Base-by-base conservation (phyloP, 2,888 invertebrate genomes). In the Drosophila melanosoma region DNA sequence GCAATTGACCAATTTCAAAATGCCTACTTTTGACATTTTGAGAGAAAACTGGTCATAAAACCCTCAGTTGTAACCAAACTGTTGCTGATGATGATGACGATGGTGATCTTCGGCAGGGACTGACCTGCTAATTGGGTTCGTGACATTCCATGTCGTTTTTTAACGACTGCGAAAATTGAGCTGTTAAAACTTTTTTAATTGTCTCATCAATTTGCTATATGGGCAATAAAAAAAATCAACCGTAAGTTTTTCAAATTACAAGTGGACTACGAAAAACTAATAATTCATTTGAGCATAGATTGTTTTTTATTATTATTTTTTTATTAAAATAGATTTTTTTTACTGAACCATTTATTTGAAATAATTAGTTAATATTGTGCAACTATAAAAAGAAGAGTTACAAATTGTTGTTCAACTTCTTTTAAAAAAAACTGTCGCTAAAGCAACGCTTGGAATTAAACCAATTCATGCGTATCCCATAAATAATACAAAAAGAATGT, bases 401-500 rank as follows among this genome's bases (percentile, higher is more conserved):
- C 32, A 48, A 57, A 23, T 40, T 53, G 53, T 23, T 53, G 20
- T 8, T 42, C 38, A 29, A 33, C 8, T 20, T 36, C 15, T 17
- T 7, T 3, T 6, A 11, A 20, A 66, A 8, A 10, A 54, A 11
- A 35, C 38, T 52, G 40, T 23, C n/a, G 8, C 54, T 49, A 59
- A 65, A 56, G 66, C 61, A 51, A 69, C 65, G 64, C 69, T 68
- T 69, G 59, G 67, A 82, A 80, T 54, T 66, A 69, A 54, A 74
- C 29, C 75, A 74, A 87, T 80, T 82, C 85, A 74, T 72, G 74
- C 82, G 64, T 65, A 75, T 68, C 64, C 63, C 63, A 71, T 72
- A 85, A 85, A 80, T 69, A 79, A 60, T 69, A 60, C 23, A 33
- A 52, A 40, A 62, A 17, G 36, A 45, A 17, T 45, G 20, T 48